These are phyloP conservation scores for Drosophila nasuta DNA, from an alignment of 1,140 invertebrate species.

Conservation along the genomic window DNA sequence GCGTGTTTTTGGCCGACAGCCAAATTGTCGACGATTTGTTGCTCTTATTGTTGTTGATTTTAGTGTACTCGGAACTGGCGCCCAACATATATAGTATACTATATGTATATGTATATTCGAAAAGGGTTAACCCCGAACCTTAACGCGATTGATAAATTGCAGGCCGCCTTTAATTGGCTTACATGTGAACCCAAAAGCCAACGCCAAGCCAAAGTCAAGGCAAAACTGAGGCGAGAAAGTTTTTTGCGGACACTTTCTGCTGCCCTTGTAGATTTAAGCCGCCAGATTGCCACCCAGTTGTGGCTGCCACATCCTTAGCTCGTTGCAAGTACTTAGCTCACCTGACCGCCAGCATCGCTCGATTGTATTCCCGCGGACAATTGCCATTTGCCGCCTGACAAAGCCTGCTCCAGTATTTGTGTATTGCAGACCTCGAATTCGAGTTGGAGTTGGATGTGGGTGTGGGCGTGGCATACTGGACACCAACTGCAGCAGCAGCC, in stretches of 20 bases:
- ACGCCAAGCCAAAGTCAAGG: conserved; percentile 27
- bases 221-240: conserved; percentile 53
- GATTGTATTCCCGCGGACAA: conserved; percentile 76
- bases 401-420: conserved; percentile 62
- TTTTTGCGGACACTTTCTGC: conserved; percentile 41
- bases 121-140: conserved; percentile 21
- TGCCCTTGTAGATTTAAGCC: conserved; percentile 5
- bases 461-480: conserved; percentile 58
- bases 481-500: conserved; percentile 12
- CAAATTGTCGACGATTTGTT: conserved; percentile 82
- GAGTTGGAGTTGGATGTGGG: not conserved
- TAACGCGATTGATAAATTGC: conserved; percentile 52
- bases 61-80: conserved; percentile 2
- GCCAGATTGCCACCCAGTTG: conserved; percentile 54
- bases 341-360: conserved; percentile 72
- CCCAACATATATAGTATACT: too few species aligned
- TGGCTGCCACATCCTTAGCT: conserved; percentile 26
- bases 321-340: conserved; percentile 33
- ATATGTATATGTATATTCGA: not conserved
- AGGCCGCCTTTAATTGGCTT: conserved; percentile 57
- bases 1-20: conserved; percentile 74
- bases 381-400: conserved; percentile 55
- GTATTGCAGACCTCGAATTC: conserved; percentile 1
- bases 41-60: conserved; percentile 48
- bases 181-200: conserved; percentile 29